These are phyloP conservation scores for Ferrisia virgata DNA, from an alignment of 2,888 invertebrate species.

Conservation along the genomic window DNA sequence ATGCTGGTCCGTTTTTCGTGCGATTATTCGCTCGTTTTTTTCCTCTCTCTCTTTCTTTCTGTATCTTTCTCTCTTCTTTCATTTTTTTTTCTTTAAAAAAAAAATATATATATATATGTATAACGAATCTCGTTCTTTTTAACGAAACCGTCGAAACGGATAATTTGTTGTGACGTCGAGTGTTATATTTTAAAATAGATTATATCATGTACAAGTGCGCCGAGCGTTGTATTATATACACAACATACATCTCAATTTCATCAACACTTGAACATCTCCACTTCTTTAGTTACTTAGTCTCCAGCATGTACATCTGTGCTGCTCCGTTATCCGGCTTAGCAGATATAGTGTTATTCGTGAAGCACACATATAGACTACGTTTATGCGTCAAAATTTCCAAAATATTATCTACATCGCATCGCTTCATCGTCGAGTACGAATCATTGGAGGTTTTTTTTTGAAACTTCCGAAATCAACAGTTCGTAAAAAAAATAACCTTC, in stretches of 20 bases:
- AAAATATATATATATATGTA: not conserved
- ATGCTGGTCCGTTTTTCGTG: conserved; percentile 28
- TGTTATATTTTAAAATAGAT: conserved; percentile 26
- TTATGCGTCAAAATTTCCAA: not conserved
- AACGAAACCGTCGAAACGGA: conserved; percentile 26
- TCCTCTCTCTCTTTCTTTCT: not conserved
- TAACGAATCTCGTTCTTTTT: conserved; percentile 24
- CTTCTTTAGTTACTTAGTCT: not conserved
- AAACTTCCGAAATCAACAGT: not conserved
- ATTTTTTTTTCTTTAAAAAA: not conserved
- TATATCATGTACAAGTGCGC: conserved; percentile 20
- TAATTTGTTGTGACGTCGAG: conserved; percentile 30
- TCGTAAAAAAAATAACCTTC: not conserved
- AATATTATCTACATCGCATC: not conserved
- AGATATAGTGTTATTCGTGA: not conserved
- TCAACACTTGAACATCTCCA: not conserved
- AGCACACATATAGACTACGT: not conserved
- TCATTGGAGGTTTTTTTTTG: not conserved
- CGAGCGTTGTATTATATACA: not conserved
- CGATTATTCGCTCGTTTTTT: conserved; percentile 23
- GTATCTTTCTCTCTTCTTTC: not conserved
- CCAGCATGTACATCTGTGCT: conserved; percentile 5
- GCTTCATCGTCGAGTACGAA: too few relatives aligned
- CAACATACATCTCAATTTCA: conserved; percentile 17
- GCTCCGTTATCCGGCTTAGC: not conserved